Conservation (phyloP, 2,113 vertebrate species). For the Natator depressus region DNA sequence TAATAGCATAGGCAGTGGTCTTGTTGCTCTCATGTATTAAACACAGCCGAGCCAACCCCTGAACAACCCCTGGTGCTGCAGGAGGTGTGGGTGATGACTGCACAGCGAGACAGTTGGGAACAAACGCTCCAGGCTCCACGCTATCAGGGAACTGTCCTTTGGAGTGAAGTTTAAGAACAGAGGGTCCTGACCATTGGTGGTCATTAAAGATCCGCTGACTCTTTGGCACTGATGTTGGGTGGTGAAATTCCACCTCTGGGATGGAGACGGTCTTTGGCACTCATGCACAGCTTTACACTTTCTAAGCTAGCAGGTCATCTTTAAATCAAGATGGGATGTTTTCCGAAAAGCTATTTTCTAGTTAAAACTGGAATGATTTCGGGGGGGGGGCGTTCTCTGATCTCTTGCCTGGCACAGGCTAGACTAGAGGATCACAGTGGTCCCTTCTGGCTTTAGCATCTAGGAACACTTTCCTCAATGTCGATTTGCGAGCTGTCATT, state of each 20-base stretch:
- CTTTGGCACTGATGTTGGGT: background rate
- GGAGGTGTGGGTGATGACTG: background rate
- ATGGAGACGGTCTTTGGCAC: background rate
- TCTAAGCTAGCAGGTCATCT: background rate
- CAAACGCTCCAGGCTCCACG: background rate
- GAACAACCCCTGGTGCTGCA: background rate
- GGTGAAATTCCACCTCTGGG: background rate
- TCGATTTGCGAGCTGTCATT: background rate
- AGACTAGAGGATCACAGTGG: background rate
- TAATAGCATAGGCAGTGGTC: background rate
- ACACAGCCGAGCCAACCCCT: background rate
- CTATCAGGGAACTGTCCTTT: background rate
- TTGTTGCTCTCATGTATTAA: background rate
- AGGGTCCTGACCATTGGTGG: background rate
- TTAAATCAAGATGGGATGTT: background rate
- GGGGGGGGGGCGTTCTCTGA: background rate
- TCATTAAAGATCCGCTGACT: background rate
- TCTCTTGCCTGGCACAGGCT: rapidly evolving
- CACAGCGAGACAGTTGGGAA: background rate
- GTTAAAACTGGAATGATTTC: background rate
- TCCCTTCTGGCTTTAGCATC: background rate
- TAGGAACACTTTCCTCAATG: background rate
- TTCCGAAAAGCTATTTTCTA: background rate
- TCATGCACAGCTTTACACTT: background rate
- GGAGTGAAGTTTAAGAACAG: background rate